These are phyloP conservation scores for Echinometra lucunter DNA, from an alignment of 53 echinoderm and acorn worm species.

Conservation along the genomic window DNA sequence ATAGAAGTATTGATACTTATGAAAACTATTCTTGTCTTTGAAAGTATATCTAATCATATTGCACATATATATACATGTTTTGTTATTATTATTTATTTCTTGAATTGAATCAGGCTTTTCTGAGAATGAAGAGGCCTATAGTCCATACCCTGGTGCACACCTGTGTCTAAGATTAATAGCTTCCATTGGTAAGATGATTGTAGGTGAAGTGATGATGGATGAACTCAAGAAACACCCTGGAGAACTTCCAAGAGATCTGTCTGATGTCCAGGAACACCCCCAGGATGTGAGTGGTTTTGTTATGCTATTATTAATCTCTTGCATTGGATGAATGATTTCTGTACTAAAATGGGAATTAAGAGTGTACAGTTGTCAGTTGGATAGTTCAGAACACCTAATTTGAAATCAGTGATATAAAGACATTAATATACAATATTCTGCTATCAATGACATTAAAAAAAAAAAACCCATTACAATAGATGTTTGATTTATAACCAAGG, in stretches of 20 bases:
- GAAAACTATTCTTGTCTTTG: background rate
- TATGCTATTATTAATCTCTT: background rate
- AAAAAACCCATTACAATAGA: background rate
- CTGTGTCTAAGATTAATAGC: conserved; percentile 89
- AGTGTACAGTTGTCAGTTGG: background rate
- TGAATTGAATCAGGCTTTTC: conserved; percentile 73
- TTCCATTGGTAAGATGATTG: conserved; percentile 93
- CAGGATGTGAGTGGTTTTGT: conserved; percentile 27
- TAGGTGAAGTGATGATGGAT: conserved; percentile 76
- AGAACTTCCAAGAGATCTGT: background rate
- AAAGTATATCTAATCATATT: background rate
- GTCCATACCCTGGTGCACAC: conserved; percentile 97
- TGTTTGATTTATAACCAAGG: background rate
- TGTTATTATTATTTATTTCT: background rate
- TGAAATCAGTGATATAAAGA: background rate
- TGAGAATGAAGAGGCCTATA: conserved; percentile 97
- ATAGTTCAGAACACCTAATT: no score
- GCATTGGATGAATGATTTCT: background rate
- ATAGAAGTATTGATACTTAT: background rate
- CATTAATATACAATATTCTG: background rate
- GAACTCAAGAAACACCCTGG: conserved; percentile 60
- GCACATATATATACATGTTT: no score
- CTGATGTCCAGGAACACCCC: conserved; percentile 6
- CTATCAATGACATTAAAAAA: background rate
- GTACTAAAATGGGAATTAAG: background rate